phyloP scores from a whole-genome alignment of 2,888 invertebrate genomes.

The Scaptomyza tumidula region DNA sequence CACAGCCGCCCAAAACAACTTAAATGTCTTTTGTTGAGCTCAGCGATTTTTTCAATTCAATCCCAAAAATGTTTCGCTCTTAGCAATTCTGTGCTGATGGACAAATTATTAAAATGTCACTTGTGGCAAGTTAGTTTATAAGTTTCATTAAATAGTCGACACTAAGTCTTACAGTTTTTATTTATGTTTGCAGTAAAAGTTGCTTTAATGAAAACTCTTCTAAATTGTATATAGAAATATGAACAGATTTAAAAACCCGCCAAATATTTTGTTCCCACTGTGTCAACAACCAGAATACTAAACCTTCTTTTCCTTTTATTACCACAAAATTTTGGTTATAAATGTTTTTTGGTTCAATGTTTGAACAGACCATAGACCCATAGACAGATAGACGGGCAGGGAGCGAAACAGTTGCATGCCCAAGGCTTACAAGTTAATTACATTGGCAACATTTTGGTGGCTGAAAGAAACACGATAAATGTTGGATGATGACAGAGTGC shows the following conservation, averaged over 20 bases:
- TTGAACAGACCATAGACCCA: too few species aligned
- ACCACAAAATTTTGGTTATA: too few species aligned
- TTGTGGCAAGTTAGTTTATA: conserved; percentile 13
- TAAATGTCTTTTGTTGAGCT: conserved; percentile 44
- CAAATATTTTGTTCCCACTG: too few species aligned
- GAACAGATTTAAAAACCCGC: too few species aligned
- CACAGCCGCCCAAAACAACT: conserved; percentile 35
- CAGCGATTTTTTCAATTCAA: conserved; percentile 41
- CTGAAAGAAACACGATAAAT: not conserved
- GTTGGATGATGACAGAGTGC: not conserved
- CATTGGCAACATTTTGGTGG: not conserved
- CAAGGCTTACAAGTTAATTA: conserved; percentile 9
- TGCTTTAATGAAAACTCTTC: too few species aligned
- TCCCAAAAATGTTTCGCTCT: not conserved
- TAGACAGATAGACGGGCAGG: too few species aligned
- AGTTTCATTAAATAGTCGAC: conserved; percentile 1
- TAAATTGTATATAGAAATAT: too few species aligned
- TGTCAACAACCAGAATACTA: too few species aligned
- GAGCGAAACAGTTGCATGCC: not conserved
- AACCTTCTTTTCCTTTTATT: not conserved
- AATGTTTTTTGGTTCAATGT: not conserved
- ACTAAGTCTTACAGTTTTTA: not conserved
- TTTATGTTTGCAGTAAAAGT: too few species aligned
- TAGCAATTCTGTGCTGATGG: conserved; percentile 36
- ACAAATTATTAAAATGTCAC: conserved; percentile 67